Base-by-base conservation (phyloP, 2,113 vertebrate species). In the Hyperopisus bebe region DNA sequence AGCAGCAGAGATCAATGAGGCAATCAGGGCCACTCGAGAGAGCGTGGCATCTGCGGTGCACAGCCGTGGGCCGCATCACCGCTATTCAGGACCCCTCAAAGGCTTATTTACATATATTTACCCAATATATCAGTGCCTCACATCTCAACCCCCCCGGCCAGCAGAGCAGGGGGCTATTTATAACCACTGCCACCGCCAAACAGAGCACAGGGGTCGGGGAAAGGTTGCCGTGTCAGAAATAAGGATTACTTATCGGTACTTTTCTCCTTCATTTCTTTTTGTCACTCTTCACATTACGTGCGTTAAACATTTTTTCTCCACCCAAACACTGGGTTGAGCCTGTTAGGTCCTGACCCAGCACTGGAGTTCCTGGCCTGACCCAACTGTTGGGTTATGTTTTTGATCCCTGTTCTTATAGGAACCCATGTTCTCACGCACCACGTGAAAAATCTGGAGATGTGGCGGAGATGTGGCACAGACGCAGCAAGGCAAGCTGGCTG, bases 11-110 rank as follows among this genome's bases (percentile, higher is more conserved):
- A 95, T 94, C 95, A 94, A 88, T 87, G 94, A 95, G 94, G 95
- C 95, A 96, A 96, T 96, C 95, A 96, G 94, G 93, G 51, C 90
- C 94, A 47, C 55, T 85, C n/a, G 11, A n/a, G 24, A 10, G 66
- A 80, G 44, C 50, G 87, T 13, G 39, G 13, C 31, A 31, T 50
- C 88, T 77, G 66, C 66, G 24, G 31, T 21, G 53, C 35, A 55
- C 35, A 35, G n/a, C 42, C 13, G 44, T 1, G 62, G 62, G 3
- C 62, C 10, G 1, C 9, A 89, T 48, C 66, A 89, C 13, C 31
- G 47, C 27, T 21, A 46, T 80, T 50, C 46, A 51, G 55, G 24
- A 19, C 46, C 27, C 35, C 42, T 89, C 80, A 89, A 83, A 89
- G 42, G 53, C 35, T 19, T 88, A 62, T 62, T 46, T 62, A 88